Evolutionary conservation across 2,113 vertebrate species (phyloP).

Genomic region (Tragelaphus scriptus): DNA sequence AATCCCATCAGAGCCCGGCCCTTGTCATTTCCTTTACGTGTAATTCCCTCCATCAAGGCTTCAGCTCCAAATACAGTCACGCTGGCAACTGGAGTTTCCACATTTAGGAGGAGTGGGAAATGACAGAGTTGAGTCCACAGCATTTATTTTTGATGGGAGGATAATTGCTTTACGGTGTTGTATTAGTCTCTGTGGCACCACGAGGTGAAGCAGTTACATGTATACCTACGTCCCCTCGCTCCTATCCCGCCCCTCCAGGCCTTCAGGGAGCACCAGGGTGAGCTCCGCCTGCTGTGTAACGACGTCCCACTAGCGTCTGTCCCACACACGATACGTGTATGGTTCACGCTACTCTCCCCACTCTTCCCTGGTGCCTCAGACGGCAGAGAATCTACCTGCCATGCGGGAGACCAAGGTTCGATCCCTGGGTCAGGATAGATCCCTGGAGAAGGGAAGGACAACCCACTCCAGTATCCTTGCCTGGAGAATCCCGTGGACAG

Average conservation of each 20-base stretch:
- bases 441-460: background rate
- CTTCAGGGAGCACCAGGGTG: fast-evolving
- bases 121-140: fast-evolving
- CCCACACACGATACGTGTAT: fast-evolving
- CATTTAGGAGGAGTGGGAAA: background rate
- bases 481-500: background rate
- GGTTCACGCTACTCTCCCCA: fast-evolving
- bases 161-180: fast-evolving
- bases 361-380: background rate
- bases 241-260: fast-evolving
- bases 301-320: fast-evolving
- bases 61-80: background rate
- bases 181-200: fast-evolving
- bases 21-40: too few species aligned
- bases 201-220: fast-evolving
- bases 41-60: background rate
- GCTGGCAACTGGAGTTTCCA: fast-evolving
- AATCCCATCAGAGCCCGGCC: background rate
- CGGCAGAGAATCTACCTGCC: fast-evolving
- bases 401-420: fast-evolving
- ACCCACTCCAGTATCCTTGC: fast-evolving
- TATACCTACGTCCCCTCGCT: fast-evolving
- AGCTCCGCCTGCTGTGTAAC: fast-evolving
- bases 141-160: fast-evolving
- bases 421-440: background rate